A percentile compares a stretch with the other conserved stretches of the same genome.
phyloP scores from a whole-genome alignment of 2,113 vertebrate species.

The Regulus satrapa region DNA sequence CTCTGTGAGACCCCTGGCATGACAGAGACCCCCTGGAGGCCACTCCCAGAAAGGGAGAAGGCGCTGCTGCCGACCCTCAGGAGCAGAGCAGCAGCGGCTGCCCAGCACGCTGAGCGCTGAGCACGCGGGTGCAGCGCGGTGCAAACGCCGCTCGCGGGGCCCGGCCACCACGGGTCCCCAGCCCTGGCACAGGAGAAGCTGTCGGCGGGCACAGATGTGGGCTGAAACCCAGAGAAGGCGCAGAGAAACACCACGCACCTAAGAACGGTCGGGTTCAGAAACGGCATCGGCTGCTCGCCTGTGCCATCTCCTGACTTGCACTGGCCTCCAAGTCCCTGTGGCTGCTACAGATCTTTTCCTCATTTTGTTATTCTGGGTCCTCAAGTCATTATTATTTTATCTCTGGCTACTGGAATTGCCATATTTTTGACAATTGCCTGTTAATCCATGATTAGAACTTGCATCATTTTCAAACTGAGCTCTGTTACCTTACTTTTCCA shows the following conservation, averaged over 20 bases:
- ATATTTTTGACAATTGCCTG: not conserved
- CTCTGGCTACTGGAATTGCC: not conserved
- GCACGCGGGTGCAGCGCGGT: too few species aligned
- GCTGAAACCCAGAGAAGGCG: not conserved
- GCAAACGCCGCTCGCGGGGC: too few species aligned
- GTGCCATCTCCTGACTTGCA: not conserved
- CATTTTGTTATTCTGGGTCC: not conserved
- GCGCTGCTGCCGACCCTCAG: not conserved
- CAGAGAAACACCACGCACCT: not conserved
- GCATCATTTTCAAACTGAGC: not conserved
- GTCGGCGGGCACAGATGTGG: rapidly evolving
- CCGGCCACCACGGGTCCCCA: too few species aligned
- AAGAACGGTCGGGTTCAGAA: not conserved
- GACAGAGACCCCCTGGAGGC: not conserved
- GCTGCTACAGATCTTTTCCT: not conserved
- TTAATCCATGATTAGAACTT: not conserved
- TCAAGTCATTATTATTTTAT: not conserved
- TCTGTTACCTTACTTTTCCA: not conserved
- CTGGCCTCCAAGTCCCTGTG: not conserved
- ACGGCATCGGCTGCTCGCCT: not conserved
- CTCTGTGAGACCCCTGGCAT: not conserved
- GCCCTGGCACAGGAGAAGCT: not conserved
- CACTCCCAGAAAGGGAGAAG: not conserved
- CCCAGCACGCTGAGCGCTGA: too few species aligned
- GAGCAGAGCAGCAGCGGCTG: too few species aligned